Percentiles rank a stretch among this genome's conserved stretches.
These are phyloP conservation scores for Acropternis orthonyx DNA, from an alignment of 2,797 vertebrate genomes.

Conservation along the genomic window DNA sequence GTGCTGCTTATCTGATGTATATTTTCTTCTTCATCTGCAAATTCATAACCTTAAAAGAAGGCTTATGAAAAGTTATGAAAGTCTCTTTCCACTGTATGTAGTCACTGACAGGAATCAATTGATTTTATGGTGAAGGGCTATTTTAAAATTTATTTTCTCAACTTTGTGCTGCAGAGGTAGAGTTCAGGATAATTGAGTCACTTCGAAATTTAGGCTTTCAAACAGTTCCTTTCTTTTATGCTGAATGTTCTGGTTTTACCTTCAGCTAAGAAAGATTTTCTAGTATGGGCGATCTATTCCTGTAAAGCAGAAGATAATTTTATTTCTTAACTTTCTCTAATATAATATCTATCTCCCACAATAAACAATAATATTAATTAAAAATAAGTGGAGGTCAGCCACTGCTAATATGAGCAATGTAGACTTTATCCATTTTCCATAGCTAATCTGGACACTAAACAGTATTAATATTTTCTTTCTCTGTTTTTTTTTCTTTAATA, in stretches of 20 bases:
- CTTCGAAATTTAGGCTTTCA: background rate
- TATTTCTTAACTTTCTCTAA: background rate
- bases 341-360: too few species aligned
- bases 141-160: slow-evolving; percentile 22
- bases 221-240: background rate
- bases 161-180: background rate
- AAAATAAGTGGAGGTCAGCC: background rate
- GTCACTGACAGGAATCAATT: background rate
- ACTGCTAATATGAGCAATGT: background rate
- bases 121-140: background rate
- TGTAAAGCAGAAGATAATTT: background rate
- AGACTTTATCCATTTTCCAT: background rate
- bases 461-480: background rate
- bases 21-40: background rate
- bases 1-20: background rate
- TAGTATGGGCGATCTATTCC: background rate
- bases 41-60: background rate
- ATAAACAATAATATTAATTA: background rate
- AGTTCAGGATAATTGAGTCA: background rate
- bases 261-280: background rate
- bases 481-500: background rate
- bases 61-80: background rate
- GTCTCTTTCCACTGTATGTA: background rate
- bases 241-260: background rate
- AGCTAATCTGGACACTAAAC: background rate